A percentile compares a stretch with the other conserved stretches of the same genome.
phyloP scores from a whole-genome alignment of 2,797 vertebrate species.

The Mormyrops attenuatus region DNA sequence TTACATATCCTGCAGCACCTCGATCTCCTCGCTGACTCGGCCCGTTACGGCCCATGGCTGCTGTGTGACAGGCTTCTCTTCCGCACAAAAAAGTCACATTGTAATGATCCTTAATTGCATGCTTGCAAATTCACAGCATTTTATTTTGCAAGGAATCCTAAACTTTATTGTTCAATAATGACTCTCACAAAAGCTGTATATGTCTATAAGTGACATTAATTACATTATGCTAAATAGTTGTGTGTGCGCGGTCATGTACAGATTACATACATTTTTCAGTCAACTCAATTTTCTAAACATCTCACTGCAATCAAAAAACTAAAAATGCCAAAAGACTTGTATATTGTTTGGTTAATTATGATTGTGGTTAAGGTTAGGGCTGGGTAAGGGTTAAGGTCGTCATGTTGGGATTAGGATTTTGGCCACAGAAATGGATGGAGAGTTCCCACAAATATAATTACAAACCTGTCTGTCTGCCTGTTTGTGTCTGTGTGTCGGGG shows the following conservation, averaged over 20 bases:
- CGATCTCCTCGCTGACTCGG: not conserved
- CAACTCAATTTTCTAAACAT: not conserved
- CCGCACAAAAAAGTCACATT: not conserved
- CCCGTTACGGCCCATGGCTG: not conserved
- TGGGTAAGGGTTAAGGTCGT: not conserved
- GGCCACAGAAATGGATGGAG: not conserved
- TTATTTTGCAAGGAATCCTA: not conserved
- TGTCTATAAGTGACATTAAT: not conserved
- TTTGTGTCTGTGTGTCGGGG: not conserved
- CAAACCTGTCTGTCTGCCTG: not conserved
- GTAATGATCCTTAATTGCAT: not conserved
- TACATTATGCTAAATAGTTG: not conserved
- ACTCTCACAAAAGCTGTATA: not conserved
- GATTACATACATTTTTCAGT: not conserved
- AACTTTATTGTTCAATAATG: not conserved
- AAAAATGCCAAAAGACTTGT: not conserved
- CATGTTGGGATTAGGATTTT: not conserved
- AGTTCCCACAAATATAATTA: not conserved
- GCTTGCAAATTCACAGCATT: not conserved
- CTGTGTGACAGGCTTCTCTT: not conserved
- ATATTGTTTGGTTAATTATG: not conserved
- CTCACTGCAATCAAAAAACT: not conserved
- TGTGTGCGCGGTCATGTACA: not conserved
- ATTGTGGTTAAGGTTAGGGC: not conserved
- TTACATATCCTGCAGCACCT: not conserved